Percentiles rank a stretch among this genome's conserved stretches.
Evolutionary conservation across 2,888 invertebrate genomes (phyloP).

Genomic region (Temnothorax unifasciatus): DNA sequence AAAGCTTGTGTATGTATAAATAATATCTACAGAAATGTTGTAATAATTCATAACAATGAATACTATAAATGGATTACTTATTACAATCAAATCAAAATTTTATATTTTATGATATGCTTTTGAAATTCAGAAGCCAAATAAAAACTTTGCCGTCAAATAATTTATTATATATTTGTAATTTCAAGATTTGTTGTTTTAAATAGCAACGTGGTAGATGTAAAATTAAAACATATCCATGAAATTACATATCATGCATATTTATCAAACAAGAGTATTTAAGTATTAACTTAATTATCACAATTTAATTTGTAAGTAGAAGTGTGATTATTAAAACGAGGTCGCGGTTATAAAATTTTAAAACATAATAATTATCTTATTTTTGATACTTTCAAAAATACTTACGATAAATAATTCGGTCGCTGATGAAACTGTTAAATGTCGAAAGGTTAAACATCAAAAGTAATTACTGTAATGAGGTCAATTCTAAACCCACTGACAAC

Average conservation of each 20-base stretch:
- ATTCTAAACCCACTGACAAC: slow-evolving; percentile 19
- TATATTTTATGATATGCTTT: neutral
- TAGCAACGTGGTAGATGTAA: neutral
- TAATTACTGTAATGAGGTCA: slow-evolving; percentile 2
- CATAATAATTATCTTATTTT: slow-evolving; percentile 29
- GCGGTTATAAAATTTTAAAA: neutral
- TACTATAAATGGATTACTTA: neutral
- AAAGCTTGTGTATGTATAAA: neutral
- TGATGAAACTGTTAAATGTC: slow-evolving; percentile 1
- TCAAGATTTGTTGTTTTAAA: neutral
- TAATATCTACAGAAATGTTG: neutral
- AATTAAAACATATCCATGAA: neutral
- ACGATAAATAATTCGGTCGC: neutral
- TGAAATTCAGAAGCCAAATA: slow-evolving; percentile 5
- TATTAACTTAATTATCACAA: neutral
- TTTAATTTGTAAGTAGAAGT: neutral
- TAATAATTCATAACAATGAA: neutral
- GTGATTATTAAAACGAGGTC: slow-evolving; percentile 17
- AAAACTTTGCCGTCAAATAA: neutral
- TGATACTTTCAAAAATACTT: slow-evolving; percentile 27
- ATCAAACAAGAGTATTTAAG: neutral
- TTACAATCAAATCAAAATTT: neutral
- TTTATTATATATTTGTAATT: neutral
- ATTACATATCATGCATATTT: neutral
- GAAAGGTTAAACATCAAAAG: slow-evolving; percentile 13